Base-by-base conservation (phyloP, 2,113 vertebrate species). In the Daubentonia madagascariensis region DNA sequence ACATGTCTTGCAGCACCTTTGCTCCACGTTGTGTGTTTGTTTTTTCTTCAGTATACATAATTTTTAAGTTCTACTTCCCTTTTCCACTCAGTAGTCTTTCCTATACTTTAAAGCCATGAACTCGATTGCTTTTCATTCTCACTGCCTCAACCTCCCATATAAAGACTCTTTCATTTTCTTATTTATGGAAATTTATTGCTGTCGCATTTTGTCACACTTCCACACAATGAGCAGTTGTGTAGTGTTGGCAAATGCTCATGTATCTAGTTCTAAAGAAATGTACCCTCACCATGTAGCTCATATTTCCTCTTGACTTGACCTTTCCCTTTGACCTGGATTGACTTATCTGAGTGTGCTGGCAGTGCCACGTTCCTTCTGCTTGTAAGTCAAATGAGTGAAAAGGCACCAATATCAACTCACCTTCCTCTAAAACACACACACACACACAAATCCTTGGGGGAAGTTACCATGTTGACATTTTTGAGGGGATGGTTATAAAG, bases 261-360 rank as follows among this genome's bases (percentile, higher is more conserved):
- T 32, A 12, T 89, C 52, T 75, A 89, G 52, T 91, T 37, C 40
- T 65, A 83, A 40, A 83, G 28, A 57, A 50, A 70, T 65, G 28
- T 32, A 35, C 7, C 17, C 65, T 50, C 68, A 50, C 13, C 10
- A 9, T 85, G 28, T 59, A 75, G 32, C 78, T 78, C 61, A 22
- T 5, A 89, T 63, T 95, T 85, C 87, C 88, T 93, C 59, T 94
- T 70, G 72, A 43, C 70, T 57, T 65, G 90, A 54, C 78, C 84
- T 91, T 92, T 83, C 67, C 81, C 85, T 96, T 86, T 89, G 96
- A 68, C 87, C 78, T 85, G 11, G 8, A 18, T 80, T 91, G 76
- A 87, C 57, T 87, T 84, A 48, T 85, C 59, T 43, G 40, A 83
- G 32, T 45, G 25, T 68, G 73, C 45, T 48, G 45, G 37, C 37